Conservation (phyloP, 35 echinoderm and acorn worm genomes). For the Antedon bifida region DNA sequence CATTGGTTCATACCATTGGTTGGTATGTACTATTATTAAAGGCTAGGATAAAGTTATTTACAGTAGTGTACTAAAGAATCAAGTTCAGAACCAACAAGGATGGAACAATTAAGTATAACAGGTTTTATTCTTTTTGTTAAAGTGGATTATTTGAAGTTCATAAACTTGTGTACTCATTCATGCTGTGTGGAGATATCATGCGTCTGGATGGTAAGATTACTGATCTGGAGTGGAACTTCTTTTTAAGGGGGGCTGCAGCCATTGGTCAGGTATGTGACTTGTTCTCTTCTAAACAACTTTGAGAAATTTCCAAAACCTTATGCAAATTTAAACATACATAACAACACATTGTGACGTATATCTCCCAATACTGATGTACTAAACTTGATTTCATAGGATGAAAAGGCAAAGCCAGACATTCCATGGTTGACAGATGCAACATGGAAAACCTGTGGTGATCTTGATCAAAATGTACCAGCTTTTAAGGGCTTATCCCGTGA, state of each 20-base stretch:
- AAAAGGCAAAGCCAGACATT: constrained; percentile 56
- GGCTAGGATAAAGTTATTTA: too few relatives aligned
- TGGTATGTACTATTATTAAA: too few relatives aligned
- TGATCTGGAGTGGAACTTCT: constrained; percentile 83
- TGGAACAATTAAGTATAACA: too few relatives aligned
- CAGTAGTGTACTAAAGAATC: too few relatives aligned
- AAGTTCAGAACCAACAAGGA: too few relatives aligned
- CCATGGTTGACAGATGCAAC: constrained; percentile 49
- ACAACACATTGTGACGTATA: too few relatives aligned
- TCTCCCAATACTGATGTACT: neutral
- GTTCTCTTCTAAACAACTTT: neutral
- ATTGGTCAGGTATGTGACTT: constrained; percentile 54
- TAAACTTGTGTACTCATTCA: constrained; percentile 93
- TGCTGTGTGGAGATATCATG: constrained; percentile 94
- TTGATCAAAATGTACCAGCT: constrained; percentile 45
- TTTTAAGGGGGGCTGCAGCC: constrained; percentile 74
- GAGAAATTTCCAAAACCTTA: neutral
- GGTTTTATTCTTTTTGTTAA: neutral
- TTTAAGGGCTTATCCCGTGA: constrained; percentile 61
- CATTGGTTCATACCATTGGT: too few relatives aligned
- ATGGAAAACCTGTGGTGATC: constrained; percentile 57
- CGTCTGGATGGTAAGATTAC: constrained; percentile 62
- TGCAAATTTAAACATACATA: neutral
- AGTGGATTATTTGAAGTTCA: constrained; percentile 95
- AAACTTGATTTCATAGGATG: constrained; percentile 25